Conservation (phyloP, 1,140 invertebrate genomes). For the Bombus vancouverensis region DNA sequence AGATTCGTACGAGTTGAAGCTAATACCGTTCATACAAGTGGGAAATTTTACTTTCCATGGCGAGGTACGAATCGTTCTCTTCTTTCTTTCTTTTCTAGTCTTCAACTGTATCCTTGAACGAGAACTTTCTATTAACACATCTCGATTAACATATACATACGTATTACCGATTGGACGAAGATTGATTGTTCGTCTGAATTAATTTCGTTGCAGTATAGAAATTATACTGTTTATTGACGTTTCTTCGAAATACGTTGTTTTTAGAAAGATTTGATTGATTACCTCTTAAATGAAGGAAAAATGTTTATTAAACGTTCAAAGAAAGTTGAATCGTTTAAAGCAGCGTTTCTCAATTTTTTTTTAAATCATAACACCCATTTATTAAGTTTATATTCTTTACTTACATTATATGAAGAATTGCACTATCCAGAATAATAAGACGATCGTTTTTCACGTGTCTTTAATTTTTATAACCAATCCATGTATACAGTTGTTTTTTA, state of each 20-base stretch:
- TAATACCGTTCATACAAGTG: constrained; percentile 88
- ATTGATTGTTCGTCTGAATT: neutral
- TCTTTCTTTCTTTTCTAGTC: neutral
- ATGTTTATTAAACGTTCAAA: neutral
- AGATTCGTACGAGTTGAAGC: constrained; percentile 86
- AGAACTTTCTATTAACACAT: constrained; percentile 1
- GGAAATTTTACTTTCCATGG: constrained; percentile 91
- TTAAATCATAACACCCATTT: neutral
- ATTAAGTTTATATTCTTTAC: neutral
- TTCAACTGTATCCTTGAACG: neutral
- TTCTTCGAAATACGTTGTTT: neutral
- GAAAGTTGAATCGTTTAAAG: neutral
- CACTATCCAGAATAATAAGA: neutral
- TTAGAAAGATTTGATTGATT: neutral
- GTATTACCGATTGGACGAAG: neutral
- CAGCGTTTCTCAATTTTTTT: neutral
- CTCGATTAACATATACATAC: neutral
- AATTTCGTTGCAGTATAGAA: neutral
- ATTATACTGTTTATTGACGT: neutral
- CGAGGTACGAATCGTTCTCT: constrained; percentile 80
- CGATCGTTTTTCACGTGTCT: neutral
- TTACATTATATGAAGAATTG: too few relatives aligned
- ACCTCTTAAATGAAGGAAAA: neutral
- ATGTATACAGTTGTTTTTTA: neutral
- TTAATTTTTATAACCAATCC: neutral